Percentiles rank a stretch among this genome's conserved stretches.
Evolutionary conservation across 2,888 invertebrate genomes (phyloP).

Genomic region (Gymnoscelis rufifasciata): DNA sequence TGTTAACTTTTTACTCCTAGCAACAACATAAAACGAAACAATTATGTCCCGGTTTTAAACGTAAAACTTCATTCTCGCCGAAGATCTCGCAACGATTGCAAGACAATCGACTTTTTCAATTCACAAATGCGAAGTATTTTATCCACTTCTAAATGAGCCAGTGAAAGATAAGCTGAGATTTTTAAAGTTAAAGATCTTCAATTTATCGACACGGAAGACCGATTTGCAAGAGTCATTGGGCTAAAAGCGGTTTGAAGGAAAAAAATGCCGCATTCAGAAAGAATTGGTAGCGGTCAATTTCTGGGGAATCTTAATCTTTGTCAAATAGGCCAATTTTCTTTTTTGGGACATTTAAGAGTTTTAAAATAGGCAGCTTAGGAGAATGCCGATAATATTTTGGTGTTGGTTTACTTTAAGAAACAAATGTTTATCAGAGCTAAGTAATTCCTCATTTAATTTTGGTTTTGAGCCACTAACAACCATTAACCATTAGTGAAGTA

Average conservation of each 20-base stretch:
- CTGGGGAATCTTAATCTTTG: conserved; percentile 20
- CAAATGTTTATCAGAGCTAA: too few species aligned
- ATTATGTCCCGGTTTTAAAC: background rate
- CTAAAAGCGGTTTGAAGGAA: conserved; percentile 23
- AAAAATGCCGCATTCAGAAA: conserved; percentile 21
- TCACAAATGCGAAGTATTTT: background rate
- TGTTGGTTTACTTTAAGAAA: background rate
- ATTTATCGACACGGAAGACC: conserved; percentile 28
- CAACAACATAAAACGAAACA: too few species aligned
- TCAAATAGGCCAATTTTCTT: conserved; percentile 18
- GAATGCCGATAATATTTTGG: background rate
- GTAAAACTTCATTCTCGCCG: background rate
- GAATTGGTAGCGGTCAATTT: conserved; percentile 25
- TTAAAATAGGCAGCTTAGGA: conserved; percentile 3
- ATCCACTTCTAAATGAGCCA: conserved; percentile 16
- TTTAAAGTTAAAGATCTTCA: conserved; percentile 27
- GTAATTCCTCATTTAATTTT: too few species aligned
- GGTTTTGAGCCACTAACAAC: too few species aligned
- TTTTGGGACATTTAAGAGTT: conserved; percentile 12
- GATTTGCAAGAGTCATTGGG: conserved; percentile 29
- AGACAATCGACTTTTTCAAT: conserved; percentile 7
- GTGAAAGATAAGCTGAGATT: conserved; percentile 25
- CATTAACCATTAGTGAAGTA: too few species aligned
- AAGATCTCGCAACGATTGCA: background rate
- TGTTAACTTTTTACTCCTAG: too few species aligned